Conservation (phyloP, 37 sponge, comb jelly and placozoan species). For the Lycopodina hypogea region DNA sequence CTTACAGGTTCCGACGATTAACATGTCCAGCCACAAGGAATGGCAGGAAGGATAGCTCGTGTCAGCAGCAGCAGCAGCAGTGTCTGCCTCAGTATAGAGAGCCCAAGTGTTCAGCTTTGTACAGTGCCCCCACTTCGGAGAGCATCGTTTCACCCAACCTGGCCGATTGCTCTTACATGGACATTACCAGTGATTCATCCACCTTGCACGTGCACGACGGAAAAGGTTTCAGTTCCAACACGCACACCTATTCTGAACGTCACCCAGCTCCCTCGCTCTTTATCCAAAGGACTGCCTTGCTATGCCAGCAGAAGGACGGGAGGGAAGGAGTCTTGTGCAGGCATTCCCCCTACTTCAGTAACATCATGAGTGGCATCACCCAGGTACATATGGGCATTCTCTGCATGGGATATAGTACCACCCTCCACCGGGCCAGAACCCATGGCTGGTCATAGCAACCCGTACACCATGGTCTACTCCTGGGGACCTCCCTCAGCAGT, state of each 20-base stretch:
- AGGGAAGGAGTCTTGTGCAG: not conserved
- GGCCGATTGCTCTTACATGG: not conserved
- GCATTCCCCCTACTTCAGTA: not conserved
- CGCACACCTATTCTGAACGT: not conserved
- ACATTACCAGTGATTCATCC: not conserved
- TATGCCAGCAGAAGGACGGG: not conserved
- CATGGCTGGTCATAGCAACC: conserved; percentile 37
- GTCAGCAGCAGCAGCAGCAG: not conserved
- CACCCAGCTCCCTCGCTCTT: not conserved
- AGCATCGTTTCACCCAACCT: not conserved
- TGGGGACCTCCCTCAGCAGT: conserved; percentile 20
- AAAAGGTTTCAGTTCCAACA: not conserved
- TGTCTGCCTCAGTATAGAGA: not conserved
- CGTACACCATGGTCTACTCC: conserved; percentile 42
- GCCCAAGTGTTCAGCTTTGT: too few species aligned
- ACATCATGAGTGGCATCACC: conserved; percentile 3
- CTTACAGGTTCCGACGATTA: not conserved
- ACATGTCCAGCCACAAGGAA: conserved; percentile 37
- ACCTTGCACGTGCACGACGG: not conserved
- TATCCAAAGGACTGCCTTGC: not conserved
- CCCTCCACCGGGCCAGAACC: conserved; percentile 18
- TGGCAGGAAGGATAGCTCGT: not conserved
- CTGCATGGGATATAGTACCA: conserved; percentile 27
- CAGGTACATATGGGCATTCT: conserved; percentile 16
- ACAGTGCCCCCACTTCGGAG: not conserved